Evolutionary conservation across 2,113 vertebrate genomes (phyloP).

Genomic region (Centropus bengalensis): DNA sequence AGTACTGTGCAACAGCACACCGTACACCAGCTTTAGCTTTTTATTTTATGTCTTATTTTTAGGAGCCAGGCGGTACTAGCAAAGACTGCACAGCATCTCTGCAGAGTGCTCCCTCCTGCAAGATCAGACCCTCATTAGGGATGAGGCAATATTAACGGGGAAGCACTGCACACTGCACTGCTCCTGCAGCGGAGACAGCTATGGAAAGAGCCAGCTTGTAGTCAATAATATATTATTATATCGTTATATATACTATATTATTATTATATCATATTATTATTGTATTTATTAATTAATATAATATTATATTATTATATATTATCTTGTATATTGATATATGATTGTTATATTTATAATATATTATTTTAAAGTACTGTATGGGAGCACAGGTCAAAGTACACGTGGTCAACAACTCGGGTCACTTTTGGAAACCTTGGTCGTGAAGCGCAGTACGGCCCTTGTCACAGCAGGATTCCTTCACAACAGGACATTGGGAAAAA

Average conservation of each 20-base stretch:
- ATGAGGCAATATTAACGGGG: rapidly evolving
- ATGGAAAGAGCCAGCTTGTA: rapidly evolving
- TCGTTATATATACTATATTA: no score
- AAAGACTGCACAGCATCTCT: background rate
- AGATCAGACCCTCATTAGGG: background rate
- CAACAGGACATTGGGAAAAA: rapidly evolving
- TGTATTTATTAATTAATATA: no score
- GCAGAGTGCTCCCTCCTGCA: background rate
- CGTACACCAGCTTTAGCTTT: rapidly evolving
- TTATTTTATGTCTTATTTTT: background rate
- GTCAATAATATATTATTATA: background rate
- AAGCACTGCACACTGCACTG: rapidly evolving
- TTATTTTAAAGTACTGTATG: background rate
- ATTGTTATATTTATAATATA: no score
- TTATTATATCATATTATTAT: no score
- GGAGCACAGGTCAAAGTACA: background rate
- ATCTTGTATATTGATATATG: no score
- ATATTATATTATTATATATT: no score
- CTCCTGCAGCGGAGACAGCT: background rate
- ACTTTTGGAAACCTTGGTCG: background rate
- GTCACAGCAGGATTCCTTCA: background rate
- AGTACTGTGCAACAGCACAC: background rate
- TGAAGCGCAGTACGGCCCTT: rapidly evolving
- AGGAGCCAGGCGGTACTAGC: background rate
- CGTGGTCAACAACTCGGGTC: background rate